Conservation (phyloP, 2,113 vertebrate species). For the Solenodon paradoxus region DNA sequence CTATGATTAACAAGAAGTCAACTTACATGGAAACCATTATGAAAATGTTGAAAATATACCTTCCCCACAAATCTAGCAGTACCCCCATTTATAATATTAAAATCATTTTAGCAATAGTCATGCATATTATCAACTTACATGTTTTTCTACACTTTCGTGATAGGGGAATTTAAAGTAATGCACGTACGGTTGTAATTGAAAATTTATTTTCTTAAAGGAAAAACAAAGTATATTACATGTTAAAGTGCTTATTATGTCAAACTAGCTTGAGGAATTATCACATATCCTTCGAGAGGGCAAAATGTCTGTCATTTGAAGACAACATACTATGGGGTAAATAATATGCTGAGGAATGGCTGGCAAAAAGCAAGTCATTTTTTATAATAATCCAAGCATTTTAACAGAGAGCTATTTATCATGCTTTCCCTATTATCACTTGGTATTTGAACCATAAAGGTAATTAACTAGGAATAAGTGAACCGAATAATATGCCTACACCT, state of each 20-base stretch:
- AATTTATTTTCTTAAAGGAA: slow-evolving; percentile 25
- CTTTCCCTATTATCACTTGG: slow-evolving; percentile 43
- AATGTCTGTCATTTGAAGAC: slow-evolving; percentile 32
- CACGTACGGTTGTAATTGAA: neutral
- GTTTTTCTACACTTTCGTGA: neutral
- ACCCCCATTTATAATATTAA: neutral
- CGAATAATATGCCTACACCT: slow-evolving; percentile 62
- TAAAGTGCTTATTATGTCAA: neutral
- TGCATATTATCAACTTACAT: neutral
- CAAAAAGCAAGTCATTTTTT: slow-evolving; percentile 66
- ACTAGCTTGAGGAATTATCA: neutral
- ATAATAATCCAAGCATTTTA: slow-evolving; percentile 64
- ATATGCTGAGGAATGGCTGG: slow-evolving; percentile 51
- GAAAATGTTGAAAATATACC: neutral
- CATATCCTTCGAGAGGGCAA: neutral
- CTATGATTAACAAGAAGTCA: neutral
- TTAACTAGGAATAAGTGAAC: slow-evolving; percentile 59
- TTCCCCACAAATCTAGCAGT: neutral
- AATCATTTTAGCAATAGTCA: neutral
- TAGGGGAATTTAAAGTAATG: neutral
- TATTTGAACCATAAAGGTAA: slow-evolving; percentile 63
- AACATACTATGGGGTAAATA: slow-evolving; percentile 53
- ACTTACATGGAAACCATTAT: neutral
- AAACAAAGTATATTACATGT: neutral
- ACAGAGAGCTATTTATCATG: slow-evolving; percentile 48